phyloP scores from a whole-genome alignment of 2,113 vertebrate species.

The Lasiurus borealis region DNA sequence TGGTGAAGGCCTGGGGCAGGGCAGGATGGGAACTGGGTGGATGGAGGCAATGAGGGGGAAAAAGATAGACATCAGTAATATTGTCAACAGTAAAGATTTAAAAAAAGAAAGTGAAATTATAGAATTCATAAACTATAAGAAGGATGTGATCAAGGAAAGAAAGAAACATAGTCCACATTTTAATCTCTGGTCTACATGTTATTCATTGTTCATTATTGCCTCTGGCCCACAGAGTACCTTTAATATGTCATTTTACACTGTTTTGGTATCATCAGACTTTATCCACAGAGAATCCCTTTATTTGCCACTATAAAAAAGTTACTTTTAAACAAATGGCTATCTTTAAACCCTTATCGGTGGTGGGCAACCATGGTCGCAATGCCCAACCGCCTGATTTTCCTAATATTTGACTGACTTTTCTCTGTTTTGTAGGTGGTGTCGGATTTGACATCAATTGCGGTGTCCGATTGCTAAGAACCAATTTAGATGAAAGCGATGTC shows the following conservation, averaged over 20 bases:
- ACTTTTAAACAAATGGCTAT: neutral
- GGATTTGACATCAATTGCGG: slow-evolving; percentile 99
- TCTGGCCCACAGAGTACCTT: neutral
- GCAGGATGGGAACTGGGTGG: no score
- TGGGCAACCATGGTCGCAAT: neutral
- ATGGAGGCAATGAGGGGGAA: no score
- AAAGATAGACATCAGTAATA: no score
- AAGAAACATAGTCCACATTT: neutral
- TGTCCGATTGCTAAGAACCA: slow-evolving; percentile 96
- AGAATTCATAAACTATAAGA: neutral
- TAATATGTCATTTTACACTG: neutral
- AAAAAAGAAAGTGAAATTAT: neutral
- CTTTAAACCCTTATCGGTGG: neutral
- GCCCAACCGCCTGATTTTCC: neutral
- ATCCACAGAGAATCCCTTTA: neutral
- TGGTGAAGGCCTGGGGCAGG: no score
- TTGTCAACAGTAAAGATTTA: neutral
- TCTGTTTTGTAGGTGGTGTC: slow-evolving; percentile 91
- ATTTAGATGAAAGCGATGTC: slow-evolving; percentile 96
- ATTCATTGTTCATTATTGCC: neutral
- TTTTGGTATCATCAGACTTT: neutral
- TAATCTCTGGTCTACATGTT: neutral
- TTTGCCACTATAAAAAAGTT: neutral
- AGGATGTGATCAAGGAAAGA: neutral
- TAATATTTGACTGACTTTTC: slow-evolving; percentile 9